Evolutionary conservation across 2,113 vertebrate species (phyloP).

Genomic region (Gracilinanus agilis): DNA sequence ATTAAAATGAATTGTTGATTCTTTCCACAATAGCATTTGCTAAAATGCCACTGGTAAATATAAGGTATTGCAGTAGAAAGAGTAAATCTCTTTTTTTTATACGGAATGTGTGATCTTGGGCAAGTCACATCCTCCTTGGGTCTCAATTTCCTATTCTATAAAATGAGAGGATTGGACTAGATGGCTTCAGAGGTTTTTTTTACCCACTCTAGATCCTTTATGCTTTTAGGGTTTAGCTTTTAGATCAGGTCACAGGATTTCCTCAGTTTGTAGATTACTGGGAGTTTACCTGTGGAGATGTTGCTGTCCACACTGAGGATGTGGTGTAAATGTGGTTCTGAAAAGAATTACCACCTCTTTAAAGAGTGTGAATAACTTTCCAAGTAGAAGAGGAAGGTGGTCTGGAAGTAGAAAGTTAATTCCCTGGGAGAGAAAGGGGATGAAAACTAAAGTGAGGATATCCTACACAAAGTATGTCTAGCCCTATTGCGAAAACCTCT

Average conservation of each 20-base stretch:
- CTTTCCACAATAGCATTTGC: background rate
- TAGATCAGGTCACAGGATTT: background rate
- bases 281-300: background rate
- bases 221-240: background rate
- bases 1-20: background rate
- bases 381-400: background rate
- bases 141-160: background rate
- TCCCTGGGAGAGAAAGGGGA: slow-evolving; percentile 13
- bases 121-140: background rate
- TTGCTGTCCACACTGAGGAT: background rate
- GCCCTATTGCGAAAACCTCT: background rate
- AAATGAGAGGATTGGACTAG: background rate
- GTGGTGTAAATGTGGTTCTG: background rate
- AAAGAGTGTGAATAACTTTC: background rate
- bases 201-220: background rate
- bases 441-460: background rate
- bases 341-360: background rate
- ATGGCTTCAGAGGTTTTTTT: background rate
- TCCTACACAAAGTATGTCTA: background rate
- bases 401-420: background rate
- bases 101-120: background rate
- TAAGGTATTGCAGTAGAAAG: background rate
- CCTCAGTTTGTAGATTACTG: background rate
- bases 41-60: background rate
- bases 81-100: background rate